A percentile compares a stretch with the other conserved stretches of the same genome.
Evolutionary conservation across 2,113 vertebrate genomes (phyloP).

Genomic region (Oreochromis tanganicae): DNA sequence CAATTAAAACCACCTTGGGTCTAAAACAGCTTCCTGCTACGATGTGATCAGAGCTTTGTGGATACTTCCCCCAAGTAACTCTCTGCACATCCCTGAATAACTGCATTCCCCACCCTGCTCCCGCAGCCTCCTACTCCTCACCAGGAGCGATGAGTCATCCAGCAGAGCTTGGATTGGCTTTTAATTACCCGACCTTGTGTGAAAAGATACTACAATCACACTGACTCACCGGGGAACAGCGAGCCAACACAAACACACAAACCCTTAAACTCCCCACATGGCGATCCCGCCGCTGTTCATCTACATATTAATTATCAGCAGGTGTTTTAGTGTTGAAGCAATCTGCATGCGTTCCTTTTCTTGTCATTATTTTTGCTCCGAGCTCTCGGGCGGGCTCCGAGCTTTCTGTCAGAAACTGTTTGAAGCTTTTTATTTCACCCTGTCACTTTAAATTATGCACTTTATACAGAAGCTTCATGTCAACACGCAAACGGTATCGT

Average conservation of each 20-base stretch:
- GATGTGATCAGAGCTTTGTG: background rate
- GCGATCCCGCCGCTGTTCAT: background rate
- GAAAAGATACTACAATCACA: constrained; percentile 14
- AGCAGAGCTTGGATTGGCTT: constrained; percentile 36
- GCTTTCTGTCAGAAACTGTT: background rate
- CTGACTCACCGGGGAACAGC: background rate
- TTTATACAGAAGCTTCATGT: background rate
- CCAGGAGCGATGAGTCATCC: constrained; percentile 58
- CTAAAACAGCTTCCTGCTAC: background rate
- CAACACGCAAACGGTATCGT: background rate
- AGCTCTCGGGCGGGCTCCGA: background rate
- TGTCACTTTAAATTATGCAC: background rate
- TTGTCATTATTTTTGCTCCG: background rate
- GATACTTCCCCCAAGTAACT: background rate
- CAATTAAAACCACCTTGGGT: background rate
- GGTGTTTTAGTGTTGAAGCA: background rate
- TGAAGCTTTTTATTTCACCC: background rate
- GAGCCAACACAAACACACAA: background rate
- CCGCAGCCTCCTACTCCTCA: constrained; percentile 8
- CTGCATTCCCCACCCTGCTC: background rate
- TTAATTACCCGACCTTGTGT: constrained; percentile 63
- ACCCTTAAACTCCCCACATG: background rate
- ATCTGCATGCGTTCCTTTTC: background rate
- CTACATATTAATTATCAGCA: background rate
- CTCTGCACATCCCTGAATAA: background rate